These are phyloP conservation scores for Tokudaia tokunoshimensis DNA, from an alignment of 2,797 vertebrate genomes.

Conservation along the genomic window DNA sequence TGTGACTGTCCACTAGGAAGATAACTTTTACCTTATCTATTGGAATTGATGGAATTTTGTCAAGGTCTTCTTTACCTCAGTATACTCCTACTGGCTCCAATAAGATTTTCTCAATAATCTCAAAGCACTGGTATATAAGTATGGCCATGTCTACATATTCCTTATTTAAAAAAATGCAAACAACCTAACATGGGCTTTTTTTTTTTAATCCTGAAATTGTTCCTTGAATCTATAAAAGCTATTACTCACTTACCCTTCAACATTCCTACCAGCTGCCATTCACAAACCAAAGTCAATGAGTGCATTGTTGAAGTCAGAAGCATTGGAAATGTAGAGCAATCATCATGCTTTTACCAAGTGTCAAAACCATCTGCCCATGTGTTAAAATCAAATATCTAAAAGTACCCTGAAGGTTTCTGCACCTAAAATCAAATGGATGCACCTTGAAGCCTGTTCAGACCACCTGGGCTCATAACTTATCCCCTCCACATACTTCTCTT, in stretches of 20 bases:
- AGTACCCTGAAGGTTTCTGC: background rate
- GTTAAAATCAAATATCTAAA: slow-evolving; percentile 50
- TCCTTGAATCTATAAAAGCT: background rate
- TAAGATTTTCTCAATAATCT: background rate
- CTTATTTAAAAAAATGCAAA: background rate
- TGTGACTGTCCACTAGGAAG: background rate
- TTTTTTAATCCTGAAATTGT: slow-evolving; percentile 15
- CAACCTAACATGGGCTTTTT: background rate
- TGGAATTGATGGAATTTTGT: background rate
- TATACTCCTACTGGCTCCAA: background rate
- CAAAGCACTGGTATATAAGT: background rate
- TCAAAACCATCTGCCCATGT: background rate
- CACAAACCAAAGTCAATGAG: slow-evolving; percentile 28
- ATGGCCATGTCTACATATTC: background rate
- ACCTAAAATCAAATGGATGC: background rate
- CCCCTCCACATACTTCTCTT: background rate
- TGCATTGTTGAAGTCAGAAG: background rate
- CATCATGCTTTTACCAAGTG: background rate
- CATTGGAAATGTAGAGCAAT: background rate
- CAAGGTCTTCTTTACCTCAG: background rate
- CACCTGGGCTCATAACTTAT: too few relatives aligned
- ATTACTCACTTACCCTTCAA: background rate
- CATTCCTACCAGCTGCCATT: too few relatives aligned
- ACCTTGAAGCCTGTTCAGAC: too few relatives aligned
- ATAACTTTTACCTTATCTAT: background rate